Conservation (phyloP, 2,113 vertebrate genomes). For the Oryzias celebensis region DNA sequence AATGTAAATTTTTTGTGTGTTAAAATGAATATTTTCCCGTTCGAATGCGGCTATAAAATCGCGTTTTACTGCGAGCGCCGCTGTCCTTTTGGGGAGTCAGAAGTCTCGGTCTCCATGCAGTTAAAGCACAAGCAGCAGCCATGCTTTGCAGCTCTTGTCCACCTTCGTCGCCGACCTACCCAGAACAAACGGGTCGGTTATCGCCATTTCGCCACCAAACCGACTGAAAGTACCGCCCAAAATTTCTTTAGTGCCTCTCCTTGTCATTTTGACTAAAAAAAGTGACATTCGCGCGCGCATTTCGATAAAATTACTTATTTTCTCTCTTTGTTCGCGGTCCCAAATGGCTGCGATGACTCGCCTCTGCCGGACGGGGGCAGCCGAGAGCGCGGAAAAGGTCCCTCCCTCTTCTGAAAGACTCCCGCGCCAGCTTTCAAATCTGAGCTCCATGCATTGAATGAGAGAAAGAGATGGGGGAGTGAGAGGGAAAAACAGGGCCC, state of each 20-base stretch:
- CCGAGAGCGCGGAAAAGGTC: constrained; percentile 46
- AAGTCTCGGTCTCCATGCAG: constrained; percentile 82
- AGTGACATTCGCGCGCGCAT: constrained; percentile 48
- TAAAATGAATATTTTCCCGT: constrained; percentile 60
- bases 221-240: constrained; percentile 48
- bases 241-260: constrained; percentile 59
- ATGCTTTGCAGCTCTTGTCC: constrained; percentile 82
- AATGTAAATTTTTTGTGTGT: constrained; percentile 64
- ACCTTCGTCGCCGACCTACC: constrained; percentile 76
- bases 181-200: constrained; percentile 72
- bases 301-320: constrained; percentile 76
- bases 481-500: constrained; percentile 44
- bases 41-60: constrained; percentile 23
- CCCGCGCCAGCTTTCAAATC: constrained; percentile 77
- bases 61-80: constrained; percentile 50
- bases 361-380: constrained; percentile 67
- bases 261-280: constrained; percentile 64
- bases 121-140: constrained; percentile 82
- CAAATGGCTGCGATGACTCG: constrained; percentile 77
- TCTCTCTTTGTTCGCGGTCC: constrained; percentile 80
- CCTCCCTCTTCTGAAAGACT: constrained; percentile 73
- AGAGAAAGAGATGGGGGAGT: constrained; percentile 67
- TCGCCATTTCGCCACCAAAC: constrained; percentile 46
- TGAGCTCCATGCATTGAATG: constrained; percentile 69
- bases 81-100: constrained; percentile 76